Base-by-base conservation (phyloP, 2,888 invertebrate species). In the Cactoblastis cactorum region DNA sequence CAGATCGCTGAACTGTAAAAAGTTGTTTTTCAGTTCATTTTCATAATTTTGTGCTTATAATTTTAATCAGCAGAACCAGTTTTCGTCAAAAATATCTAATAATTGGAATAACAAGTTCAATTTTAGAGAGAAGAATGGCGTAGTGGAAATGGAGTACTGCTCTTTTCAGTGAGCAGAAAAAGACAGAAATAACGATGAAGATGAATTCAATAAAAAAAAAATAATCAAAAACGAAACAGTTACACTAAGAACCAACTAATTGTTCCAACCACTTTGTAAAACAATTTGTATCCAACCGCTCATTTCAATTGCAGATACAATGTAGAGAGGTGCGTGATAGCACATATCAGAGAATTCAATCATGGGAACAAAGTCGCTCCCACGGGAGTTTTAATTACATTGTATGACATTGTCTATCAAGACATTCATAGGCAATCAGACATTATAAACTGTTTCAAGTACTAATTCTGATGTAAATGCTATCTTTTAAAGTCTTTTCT, bases 301-400 rank as follows among this genome's bases (percentile, higher is more conserved):
- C 15, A 43, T 43, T 43, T 24, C 24, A 43, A 43, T 28, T 43
- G 28, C 43, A 43, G 28, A 43, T 43, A 43, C 24, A 3, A 14
- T 12, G 24, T 24, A 9, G 9, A 24, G 1, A 12, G 22, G 11
- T 41, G 12, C 39, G n/a, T 39, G 39, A 39, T 39, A 18, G n/a
- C 4, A 22, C 12, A 5, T 39, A 41, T 22, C 22, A 22, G 12
- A n/a, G 39, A 14, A n/a, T 38, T 9, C 9, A 11, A 39, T 43
- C 43, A 43, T 43, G 43, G 11, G 43, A 43, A 43, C 43, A 28
- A 28, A 14, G 14, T 0, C 0, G 17, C 28, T 43, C 43, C 43
- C 43, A 43, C 43, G 43, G 43, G 43, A 43, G 28, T 11, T 28
- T 6, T 1, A 22, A 24, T 41, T 41, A 12, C 41, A 8, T 24